phyloP scores from a whole-genome alignment of 2,888 invertebrate genomes.

The Ichneumoninae sp. region DNA sequence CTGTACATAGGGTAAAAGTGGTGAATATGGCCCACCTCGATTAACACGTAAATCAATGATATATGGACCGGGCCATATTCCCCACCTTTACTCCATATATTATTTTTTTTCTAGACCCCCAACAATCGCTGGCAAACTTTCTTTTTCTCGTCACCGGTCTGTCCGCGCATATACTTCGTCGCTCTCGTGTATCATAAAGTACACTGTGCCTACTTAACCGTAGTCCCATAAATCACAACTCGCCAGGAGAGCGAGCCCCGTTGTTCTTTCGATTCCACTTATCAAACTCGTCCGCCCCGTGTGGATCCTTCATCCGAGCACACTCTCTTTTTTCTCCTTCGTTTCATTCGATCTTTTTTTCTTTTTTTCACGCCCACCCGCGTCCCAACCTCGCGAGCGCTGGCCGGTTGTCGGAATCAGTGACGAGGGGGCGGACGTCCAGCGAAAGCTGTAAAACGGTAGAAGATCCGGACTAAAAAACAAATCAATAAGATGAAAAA shows the following conservation, averaged over 20 bases:
- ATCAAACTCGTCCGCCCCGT: slow-evolving; percentile 64
- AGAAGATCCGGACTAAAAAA: slow-evolving; percentile 24
- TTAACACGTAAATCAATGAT: no score
- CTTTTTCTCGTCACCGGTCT: slow-evolving; percentile 39
- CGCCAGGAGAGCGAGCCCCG: slow-evolving; percentile 57
- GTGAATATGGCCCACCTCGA: no score
- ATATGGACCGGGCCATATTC: no score
- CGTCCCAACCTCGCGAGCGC: slow-evolving; percentile 48
- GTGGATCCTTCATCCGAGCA: slow-evolving; percentile 33
- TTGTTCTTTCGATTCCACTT: slow-evolving; percentile 68
- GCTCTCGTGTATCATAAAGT: slow-evolving; percentile 27
- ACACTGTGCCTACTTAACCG: slow-evolving; percentile 55
- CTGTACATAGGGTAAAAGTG: not conserved
- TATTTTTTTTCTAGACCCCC: slow-evolving; percentile 1
- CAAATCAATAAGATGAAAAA: slow-evolving; percentile 14
- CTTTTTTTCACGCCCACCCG: slow-evolving; percentile 63
- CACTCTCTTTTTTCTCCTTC: slow-evolving; percentile 39
- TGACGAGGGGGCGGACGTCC: slow-evolving; percentile 56
- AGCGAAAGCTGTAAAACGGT: slow-evolving; percentile 58
- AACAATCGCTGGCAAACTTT: slow-evolving; percentile 47
- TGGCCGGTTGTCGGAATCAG: slow-evolving; percentile 48
- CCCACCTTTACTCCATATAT: no score
- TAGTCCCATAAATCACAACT: slow-evolving; percentile 62
- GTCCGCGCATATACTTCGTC: slow-evolving; percentile 34
- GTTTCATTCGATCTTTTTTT: slow-evolving; percentile 28